These are phyloP conservation scores for Pelobates cultripes DNA, from an alignment of 2,797 vertebrate genomes.

Conservation along the genomic window DNA sequence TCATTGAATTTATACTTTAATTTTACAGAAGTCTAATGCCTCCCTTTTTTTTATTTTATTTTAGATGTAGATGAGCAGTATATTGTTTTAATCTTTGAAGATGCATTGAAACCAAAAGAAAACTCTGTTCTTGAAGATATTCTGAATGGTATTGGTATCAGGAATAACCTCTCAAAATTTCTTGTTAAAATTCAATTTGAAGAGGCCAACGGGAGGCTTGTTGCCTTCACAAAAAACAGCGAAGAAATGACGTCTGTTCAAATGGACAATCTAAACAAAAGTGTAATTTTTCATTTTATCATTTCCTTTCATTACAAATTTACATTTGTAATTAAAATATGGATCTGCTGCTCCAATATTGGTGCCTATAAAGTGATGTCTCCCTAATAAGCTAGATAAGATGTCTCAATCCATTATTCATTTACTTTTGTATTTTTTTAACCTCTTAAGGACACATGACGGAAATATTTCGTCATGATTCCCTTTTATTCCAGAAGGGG, in stretches of 20 bases:
- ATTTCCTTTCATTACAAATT: no score
- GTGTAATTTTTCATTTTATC: constrained; percentile 60
- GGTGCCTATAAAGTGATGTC: not conserved
- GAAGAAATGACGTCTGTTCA: constrained; percentile 73
- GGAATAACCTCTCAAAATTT: constrained; percentile 83
- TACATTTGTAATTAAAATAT: no score
- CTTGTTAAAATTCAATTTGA: constrained; percentile 88
- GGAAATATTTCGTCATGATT: no score
- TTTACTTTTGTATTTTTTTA: no score
- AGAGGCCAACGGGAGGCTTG: constrained; percentile 91
- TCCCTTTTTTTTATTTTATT: constrained; percentile 30
- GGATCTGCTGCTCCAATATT: no score
- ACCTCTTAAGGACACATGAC: no score
- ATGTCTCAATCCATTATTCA: no score
- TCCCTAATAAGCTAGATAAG: no score
- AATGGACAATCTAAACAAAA: constrained; percentile 76
- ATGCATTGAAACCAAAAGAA: constrained; percentile 80
- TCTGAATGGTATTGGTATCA: constrained; percentile 81
- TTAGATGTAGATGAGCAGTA: constrained; percentile 90
- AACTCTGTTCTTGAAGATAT: constrained; percentile 91
- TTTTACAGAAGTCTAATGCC: not conserved
- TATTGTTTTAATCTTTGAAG: constrained; percentile 95
- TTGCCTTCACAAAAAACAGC: constrained; percentile 88
- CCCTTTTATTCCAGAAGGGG: no score
- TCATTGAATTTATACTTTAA: no score